Conservation (phyloP, 2,797 vertebrate genomes). For the Semotilus atromaculatus region DNA sequence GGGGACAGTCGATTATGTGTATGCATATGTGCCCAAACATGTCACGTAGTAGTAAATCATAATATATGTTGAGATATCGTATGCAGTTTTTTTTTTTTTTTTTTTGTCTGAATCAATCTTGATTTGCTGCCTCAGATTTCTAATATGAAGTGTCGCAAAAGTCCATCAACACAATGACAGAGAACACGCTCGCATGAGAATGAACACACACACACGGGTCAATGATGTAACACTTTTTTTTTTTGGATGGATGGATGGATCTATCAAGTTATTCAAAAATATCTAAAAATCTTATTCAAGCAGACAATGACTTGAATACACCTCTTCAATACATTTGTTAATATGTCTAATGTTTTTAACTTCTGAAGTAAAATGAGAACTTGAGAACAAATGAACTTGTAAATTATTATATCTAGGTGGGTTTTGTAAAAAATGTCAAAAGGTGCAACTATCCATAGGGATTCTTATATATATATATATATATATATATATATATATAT, state of each 20-base stretch:
- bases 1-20: slow-evolving; percentile 64
- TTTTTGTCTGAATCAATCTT: slow-evolving; percentile 79
- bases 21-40: slow-evolving; percentile 71
- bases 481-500: no score
- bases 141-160: slow-evolving; percentile 79
- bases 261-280: background rate
- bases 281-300: slow-evolving; percentile 14
- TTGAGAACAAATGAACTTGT: no score
- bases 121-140: slow-evolving; percentile 79
- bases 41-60: slow-evolving; percentile 78
- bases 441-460: background rate
- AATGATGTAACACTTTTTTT: slow-evolving; percentile 26
- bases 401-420: background rate
- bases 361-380: background rate
- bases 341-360: background rate
- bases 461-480: no score
- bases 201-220: slow-evolving; percentile 56
- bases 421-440: background rate
- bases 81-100: slow-evolving; percentile 43
- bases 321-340: background rate
- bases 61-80: slow-evolving; percentile 73
- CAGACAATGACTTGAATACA: slow-evolving; percentile 4
- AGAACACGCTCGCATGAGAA: slow-evolving; percentile 68
- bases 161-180: slow-evolving; percentile 74
- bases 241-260: no score